phyloP scores from a whole-genome alignment of 2,888 invertebrate species.

The Brenthis ino region DNA sequence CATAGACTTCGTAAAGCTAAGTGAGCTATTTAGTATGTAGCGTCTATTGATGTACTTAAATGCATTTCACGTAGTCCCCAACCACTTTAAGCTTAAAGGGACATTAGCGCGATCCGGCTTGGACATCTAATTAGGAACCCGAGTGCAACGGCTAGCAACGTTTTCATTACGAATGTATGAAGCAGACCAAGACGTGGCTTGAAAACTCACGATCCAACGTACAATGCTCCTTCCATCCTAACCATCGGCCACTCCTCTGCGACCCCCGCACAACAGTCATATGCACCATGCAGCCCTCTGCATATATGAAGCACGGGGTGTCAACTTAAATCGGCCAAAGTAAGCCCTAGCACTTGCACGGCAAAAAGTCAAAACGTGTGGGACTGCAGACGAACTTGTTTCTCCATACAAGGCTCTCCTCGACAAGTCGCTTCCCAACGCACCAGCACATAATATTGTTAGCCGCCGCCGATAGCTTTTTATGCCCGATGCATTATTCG shows the following conservation, averaged over 20 bases:
- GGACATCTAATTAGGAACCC: conserved; percentile 61
- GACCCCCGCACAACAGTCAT: conserved; percentile 52
- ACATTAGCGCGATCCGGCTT: conserved; percentile 34
- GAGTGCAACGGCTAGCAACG: conserved; percentile 54
- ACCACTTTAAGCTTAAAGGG: conserved; percentile 37
- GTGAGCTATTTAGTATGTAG: conserved; percentile 9
- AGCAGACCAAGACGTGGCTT: conserved; percentile 63
- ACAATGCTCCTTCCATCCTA: conserved; percentile 68
- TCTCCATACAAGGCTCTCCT: conserved; percentile 77
- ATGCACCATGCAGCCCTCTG: conserved; percentile 30
- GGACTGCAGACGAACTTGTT: conserved; percentile 80
- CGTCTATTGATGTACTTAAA: conserved; percentile 14
- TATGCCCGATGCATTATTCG: conserved; percentile 82
- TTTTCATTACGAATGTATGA: conserved; percentile 77
- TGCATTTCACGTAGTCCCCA: conserved; percentile 34
- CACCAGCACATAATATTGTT: conserved; percentile 81
- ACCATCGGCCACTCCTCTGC: conserved; percentile 52
- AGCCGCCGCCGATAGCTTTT: conserved; percentile 80
- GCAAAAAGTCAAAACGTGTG: conserved; percentile 81
- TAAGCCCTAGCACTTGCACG: conserved; percentile 67
- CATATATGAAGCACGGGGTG: conserved; percentile 51
- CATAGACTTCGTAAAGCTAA: conserved; percentile 1
- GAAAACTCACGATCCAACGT: conserved; percentile 70
- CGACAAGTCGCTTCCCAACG: conserved; percentile 77
- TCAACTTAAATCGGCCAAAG: conserved; percentile 56